These are phyloP conservation scores for Procapra przewalskii DNA, from an alignment of 2,113 vertebrate genomes.

Conservation along the genomic window DNA sequence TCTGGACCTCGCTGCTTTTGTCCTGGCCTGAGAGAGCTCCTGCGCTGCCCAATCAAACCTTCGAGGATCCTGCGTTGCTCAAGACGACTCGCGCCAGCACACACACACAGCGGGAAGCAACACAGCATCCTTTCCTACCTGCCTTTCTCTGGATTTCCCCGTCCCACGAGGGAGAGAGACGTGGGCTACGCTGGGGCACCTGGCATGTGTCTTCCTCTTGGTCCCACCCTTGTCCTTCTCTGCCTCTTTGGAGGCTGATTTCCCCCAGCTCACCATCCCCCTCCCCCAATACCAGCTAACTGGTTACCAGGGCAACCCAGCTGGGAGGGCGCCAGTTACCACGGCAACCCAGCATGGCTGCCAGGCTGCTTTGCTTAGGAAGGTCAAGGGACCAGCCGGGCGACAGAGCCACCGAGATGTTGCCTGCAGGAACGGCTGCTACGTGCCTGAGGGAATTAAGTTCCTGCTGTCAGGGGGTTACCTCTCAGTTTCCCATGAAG, in stretches of 20 bases:
- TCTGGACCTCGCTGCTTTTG: neutral
- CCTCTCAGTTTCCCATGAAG: neutral
- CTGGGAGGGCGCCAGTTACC: slow-evolving; percentile 76
- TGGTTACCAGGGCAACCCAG: slow-evolving; percentile 81
- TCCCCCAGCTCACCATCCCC: slow-evolving; percentile 59
- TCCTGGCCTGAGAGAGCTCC: neutral
- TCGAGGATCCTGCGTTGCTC: neutral
- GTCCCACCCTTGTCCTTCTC: slow-evolving; percentile 19
- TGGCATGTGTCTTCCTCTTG: slow-evolving; percentile 5
- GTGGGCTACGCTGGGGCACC: slow-evolving; percentile 33
- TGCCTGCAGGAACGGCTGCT: neutral
- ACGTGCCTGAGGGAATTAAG: slow-evolving; percentile 32
- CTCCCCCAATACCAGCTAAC: slow-evolving; percentile 59
- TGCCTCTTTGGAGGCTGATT: slow-evolving; percentile 60
- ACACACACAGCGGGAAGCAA: neutral
- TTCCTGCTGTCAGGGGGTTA: neutral
- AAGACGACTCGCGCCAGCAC: neutral
- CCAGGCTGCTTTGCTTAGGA: slow-evolving; percentile 61
- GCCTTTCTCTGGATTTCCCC: slow-evolving; percentile 40
- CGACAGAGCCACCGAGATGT: slow-evolving; percentile 39
- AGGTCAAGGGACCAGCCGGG: slow-evolving; percentile 68
- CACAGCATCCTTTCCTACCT: slow-evolving; percentile 44
- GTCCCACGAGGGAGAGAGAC: neutral
- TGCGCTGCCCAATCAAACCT: neutral
- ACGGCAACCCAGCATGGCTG: slow-evolving; percentile 76